Base-by-base conservation (phyloP, 1,140 invertebrate species). In the Calliopsis andreniformis region DNA sequence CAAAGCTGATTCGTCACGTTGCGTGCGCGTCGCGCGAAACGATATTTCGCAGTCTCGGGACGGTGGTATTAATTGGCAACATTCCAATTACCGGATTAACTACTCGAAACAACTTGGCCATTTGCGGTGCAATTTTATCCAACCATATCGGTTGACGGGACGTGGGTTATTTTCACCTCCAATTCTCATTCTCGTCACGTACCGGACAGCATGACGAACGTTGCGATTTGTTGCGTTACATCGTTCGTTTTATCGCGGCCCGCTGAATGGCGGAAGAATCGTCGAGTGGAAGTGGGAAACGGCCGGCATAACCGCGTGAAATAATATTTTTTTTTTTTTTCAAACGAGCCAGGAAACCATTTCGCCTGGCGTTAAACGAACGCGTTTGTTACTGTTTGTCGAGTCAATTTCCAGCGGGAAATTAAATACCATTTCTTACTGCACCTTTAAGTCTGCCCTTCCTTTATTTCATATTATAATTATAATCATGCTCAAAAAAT, bases 151-250 rank as follows among this genome's bases (percentile, higher is more conserved):
- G 71, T 20, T 42, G 25, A 30, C 0, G 16, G 1, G 42, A 62
- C 43, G 71, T 75, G 62, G 45, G 71, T 67, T 75, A 75, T 67
- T 75, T 75, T 75, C 71, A 75, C 71, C 71, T 20, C 28, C 51
- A 28, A 75, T 75, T 56, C 71, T 56, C 71, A 67, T 75, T 75
- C 71, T 67, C 71, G 71, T 75, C 71, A 75, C 71, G 71, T 75
- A 75, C 51, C 71, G 71, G 71, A 67, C 71, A 73, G 71, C 62
- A 73, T 75, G 71, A 75, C 71, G 71, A 75, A 67, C 71, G 71
- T 28, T 28, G 62, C 63, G 71, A 75, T 75, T 75, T 75, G 71
- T 75, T 67, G 23, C 63, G 43, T 73, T 73, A 76, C 53, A 59
- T 55, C 18, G 51, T 35, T 49, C 72, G 64, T 69, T 75, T 67